A percentile compares a stretch with the other conserved stretches of the same genome.
These are phyloP conservation scores for Drosophila sordidula DNA, from an alignment of 2,888 invertebrate genomes.

Conservation along the genomic window DNA sequence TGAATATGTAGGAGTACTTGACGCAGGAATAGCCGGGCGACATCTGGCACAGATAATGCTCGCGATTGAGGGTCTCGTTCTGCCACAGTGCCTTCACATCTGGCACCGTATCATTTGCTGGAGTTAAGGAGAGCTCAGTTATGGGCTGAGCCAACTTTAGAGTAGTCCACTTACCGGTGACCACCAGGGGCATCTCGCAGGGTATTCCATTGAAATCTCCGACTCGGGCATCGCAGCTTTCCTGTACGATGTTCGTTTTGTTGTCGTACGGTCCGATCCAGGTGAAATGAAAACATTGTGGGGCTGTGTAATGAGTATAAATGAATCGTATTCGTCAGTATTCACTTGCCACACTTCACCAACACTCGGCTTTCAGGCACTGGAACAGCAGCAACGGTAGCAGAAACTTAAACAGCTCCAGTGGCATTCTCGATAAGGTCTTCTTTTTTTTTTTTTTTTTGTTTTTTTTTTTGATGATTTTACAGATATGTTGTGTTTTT, in stretches of 20 bases:
- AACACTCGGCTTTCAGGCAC: conserved; percentile 52
- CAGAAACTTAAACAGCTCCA: conserved; percentile 35
- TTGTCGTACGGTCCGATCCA: conserved; percentile 89
- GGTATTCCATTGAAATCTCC: conserved; percentile 87
- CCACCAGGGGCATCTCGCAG: conserved; percentile 88
- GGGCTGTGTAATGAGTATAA: conserved; percentile 55
- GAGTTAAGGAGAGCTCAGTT: neutral
- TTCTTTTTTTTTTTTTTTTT: neutral
- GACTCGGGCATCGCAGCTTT: conserved; percentile 87
- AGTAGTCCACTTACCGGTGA: conserved; percentile 85
- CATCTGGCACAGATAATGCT: conserved; percentile 87
- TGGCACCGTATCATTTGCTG: conserved; percentile 88
- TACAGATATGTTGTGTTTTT: conserved; percentile 18
- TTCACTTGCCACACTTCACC: conserved; percentile 32
- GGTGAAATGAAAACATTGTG: conserved; percentile 89
- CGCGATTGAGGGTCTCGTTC: conserved; percentile 84
- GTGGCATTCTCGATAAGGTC: conserved; percentile 56
- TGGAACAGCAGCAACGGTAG: conserved; percentile 44
- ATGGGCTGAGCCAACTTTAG: neutral
- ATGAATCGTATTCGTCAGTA: conserved; percentile 7
- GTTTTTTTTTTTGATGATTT: neutral
- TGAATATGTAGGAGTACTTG: conserved; percentile 88
- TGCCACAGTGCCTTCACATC: conserved; percentile 88
- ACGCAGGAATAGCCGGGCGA: conserved; percentile 88
- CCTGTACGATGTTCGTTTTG: conserved; percentile 86